Evolutionary conservation across 1,140 invertebrate species (phyloP).

Genomic region (Tetramorium alpestre): DNA sequence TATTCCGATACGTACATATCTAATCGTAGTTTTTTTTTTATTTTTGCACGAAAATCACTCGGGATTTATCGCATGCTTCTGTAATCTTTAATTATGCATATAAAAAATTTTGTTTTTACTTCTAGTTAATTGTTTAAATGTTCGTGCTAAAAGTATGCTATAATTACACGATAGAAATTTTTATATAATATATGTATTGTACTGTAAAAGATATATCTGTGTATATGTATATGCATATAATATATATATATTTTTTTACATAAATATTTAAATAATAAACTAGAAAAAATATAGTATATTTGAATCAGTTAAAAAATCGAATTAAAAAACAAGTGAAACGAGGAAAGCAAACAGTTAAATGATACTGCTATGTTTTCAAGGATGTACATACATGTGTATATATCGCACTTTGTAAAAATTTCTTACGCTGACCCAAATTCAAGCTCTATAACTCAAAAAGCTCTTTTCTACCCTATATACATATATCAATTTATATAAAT

Average conservation of each 20-base stretch:
- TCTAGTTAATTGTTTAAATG: not conserved
- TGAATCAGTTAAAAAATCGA: too few species aligned
- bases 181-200: not conserved
- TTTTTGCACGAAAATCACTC: not conserved
- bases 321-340: too few species aligned
- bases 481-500: not conserved
- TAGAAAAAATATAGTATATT: not conserved
- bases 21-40: not conserved
- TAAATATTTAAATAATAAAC: not conserved
- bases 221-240: not conserved
- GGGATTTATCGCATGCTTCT: not conserved
- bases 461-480: too few species aligned
- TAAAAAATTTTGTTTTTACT: not conserved
- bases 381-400: too few species aligned
- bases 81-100: not conserved
- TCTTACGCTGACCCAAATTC: too few species aligned
- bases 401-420: too few species aligned
- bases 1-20: not conserved
- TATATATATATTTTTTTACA: not conserved
- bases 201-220: not conserved
- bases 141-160: not conserved
- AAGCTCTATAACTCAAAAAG: too few species aligned
- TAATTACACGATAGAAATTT: not conserved
- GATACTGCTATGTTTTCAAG: too few species aligned
- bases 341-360: too few species aligned